Evolutionary conservation across 2,888 invertebrate genomes (phyloP), one percentile per base, ranked within the genome.

Genomic region (Scaptomyza caliginosa): DNA sequence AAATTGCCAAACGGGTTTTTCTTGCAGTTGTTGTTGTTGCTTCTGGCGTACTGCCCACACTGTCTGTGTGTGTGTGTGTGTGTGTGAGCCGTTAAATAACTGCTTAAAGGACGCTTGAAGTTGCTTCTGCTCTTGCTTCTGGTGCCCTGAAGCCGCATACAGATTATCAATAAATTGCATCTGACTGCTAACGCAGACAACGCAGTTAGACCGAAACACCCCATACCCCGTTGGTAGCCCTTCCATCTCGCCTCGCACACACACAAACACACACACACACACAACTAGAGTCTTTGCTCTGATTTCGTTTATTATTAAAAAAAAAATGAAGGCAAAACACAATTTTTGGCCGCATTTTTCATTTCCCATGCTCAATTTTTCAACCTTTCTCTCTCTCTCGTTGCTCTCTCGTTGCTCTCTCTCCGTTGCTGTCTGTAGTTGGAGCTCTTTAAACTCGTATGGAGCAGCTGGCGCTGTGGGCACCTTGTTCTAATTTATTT

Each of bases 131-230:
- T 24, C 17, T 19, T 50, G 36, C 36, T 40, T 52, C n/a, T 52
- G 38, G 13, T 21, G 48, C 58, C 55, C 52, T 65, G 74, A 58
- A 73, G 54, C 74, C 52, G 49, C 68, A 69, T 52, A 77, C 62
- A 85, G 73, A 83, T 88, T 88, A 88, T 82, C 88, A 82, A 86
- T 82, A 82, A 82, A 82, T 82, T 82, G 88, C 88, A 88, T 79
- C 88, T 88, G 84, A 83, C 82, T 86, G 67, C 55, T 77, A 54
- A 70, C 55, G 77, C 81, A 76, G 77, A 78, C 75, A 77, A n/a
- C n/a, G 55, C 66, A 58, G 54, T 50, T 56, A 49, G 42, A 38
- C 30, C 13, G 17, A 13, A 11, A 39, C 11, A 49, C 30, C 49
- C n/a, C 7, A 19, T 11, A 7, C 26, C 26, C 26, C 24, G 1